These are phyloP conservation scores for Erpetoichthys calabaricus DNA, from an alignment of 2,797 vertebrate species.

Conservation along the genomic window DNA sequence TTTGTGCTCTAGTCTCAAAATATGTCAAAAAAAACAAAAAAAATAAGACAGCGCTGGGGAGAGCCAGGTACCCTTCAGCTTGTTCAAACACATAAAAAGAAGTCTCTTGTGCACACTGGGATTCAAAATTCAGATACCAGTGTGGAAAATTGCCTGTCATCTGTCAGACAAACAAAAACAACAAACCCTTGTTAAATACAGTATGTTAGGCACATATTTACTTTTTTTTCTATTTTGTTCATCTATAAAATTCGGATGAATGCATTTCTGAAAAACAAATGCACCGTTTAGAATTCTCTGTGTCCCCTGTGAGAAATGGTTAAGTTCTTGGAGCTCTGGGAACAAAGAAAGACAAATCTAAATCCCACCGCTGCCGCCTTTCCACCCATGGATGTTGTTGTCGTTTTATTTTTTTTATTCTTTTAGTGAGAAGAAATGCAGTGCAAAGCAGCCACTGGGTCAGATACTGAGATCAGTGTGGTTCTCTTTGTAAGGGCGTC, in stretches of 20 bases:
- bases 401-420: constrained; percentile 10
- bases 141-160: constrained; percentile 44
- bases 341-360: constrained; percentile 37
- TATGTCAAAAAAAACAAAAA: constrained; percentile 58
- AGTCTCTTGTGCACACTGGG: constrained; percentile 41
- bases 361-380: constrained; percentile 34
- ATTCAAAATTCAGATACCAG: constrained; percentile 37
- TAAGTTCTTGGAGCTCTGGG: constrained; percentile 36
- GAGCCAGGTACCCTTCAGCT: constrained; percentile 40
- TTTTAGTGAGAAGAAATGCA: constrained; percentile 18
- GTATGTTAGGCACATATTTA: constrained; percentile 66
- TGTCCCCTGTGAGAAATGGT: constrained; percentile 37
- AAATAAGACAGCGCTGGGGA: not conserved
- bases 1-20: constrained; percentile 70
- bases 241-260: constrained; percentile 52
- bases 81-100: constrained; percentile 60
- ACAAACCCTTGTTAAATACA: constrained; percentile 17
- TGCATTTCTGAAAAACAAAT: constrained; percentile 35
- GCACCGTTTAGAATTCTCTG: constrained; percentile 26
- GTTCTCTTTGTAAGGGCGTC: constrained; percentile 76
- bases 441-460: constrained; percentile 34
- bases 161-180: constrained; percentile 27
- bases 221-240: constrained; percentile 48
- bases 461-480: constrained; percentile 95
- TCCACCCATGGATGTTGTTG: constrained; percentile 27